phyloP scores from a whole-genome alignment of 2,888 invertebrate species.

The Sesia apiformis region DNA sequence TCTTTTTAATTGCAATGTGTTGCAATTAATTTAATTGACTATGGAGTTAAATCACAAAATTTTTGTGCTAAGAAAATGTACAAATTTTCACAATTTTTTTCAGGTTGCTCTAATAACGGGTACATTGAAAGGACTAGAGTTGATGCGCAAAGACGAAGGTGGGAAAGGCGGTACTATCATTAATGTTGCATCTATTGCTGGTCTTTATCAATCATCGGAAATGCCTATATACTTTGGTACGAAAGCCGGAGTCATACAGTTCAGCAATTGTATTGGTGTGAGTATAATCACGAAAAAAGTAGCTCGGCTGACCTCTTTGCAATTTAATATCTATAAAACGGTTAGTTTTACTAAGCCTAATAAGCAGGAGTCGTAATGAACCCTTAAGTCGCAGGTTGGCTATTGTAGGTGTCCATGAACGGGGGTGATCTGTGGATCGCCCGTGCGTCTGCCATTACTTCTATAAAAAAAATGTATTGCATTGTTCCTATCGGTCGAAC shows the following conservation, averaged over 20 bases:
- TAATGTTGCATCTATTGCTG: conserved; percentile 30
- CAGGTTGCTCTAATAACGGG: conserved; percentile 27
- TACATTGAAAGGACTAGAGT: conserved; percentile 22
- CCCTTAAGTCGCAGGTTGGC: too few relatives aligned
- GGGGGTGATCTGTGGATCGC: too few relatives aligned
- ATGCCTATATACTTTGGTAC: conserved; percentile 26
- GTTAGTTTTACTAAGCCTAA: too few relatives aligned
- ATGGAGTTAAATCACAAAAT: not conserved
- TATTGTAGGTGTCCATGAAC: too few relatives aligned
- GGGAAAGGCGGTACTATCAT: conserved; percentile 31
- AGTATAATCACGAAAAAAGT: conserved; percentile 6
- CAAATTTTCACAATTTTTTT: conserved; percentile 3
- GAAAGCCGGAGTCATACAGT: conserved; percentile 31
- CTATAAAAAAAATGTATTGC: too few relatives aligned
- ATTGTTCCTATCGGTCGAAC: too few relatives aligned
- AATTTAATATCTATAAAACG: too few relatives aligned
- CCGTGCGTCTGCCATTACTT: too few relatives aligned
- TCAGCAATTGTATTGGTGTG: conserved; percentile 31
- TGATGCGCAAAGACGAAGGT: conserved; percentile 32
- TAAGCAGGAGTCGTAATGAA: too few relatives aligned
- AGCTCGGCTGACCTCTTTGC: too few relatives aligned
- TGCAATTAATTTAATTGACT: not conserved
- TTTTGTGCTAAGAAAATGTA: not conserved
- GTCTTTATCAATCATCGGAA: conserved; percentile 10
- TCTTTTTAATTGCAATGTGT: too few relatives aligned